Base-by-base conservation (phyloP, 1,140 invertebrate species). In the Orchesella cincta region DNA sequence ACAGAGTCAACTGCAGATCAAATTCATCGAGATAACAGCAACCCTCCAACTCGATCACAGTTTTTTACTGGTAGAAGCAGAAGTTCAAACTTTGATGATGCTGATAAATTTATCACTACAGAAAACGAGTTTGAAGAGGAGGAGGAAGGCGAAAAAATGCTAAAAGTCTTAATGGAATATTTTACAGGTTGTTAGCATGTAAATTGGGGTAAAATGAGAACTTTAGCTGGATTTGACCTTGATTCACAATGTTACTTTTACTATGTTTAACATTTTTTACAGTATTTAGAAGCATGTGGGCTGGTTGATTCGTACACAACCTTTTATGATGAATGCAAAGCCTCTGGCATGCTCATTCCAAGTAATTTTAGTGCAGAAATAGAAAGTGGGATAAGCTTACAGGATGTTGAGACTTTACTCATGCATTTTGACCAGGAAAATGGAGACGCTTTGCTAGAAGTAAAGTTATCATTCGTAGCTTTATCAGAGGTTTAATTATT, bases 401-500 rank as follows among this genome's bases (percentile, higher is more conserved):
- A 73, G 23, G 71, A 73, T 23, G 71, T 51, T 5, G 71, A 73
- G 18, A 28, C 34, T 23, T 46, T 73, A 18, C n/a, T 73, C 2
- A 73, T 46, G 39, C 39, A 73, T 46, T 73, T 73, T 73, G 71
- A 73, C 23, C 39, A 46, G 39, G 71, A 73, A 46, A 51, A 73
- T 23, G 71, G 71, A n/a, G 71, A 73, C 5, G 39, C 20, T 20
- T 29, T 73, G 23, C 39, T 39, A 51, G 71, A 73, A 29, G 71
- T 73, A 28, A n/a, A 46, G 39, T 46, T 46, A 46, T 46, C 39
- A 46, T n/a, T n/a, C n/a, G n/a, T n/a, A n/a, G n/a, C n/a, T n/a
- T n/a, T n/a, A n/a, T n/a, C n/a, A n/a, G n/a, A n/a, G n/a, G n/a
- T n/a, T n/a, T n/a, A n/a, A n/a, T n/a, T n/a, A n/a, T n/a, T n/a